Conservation (phyloP, 2,797 vertebrate genomes). For the Staurois parvus region DNA sequence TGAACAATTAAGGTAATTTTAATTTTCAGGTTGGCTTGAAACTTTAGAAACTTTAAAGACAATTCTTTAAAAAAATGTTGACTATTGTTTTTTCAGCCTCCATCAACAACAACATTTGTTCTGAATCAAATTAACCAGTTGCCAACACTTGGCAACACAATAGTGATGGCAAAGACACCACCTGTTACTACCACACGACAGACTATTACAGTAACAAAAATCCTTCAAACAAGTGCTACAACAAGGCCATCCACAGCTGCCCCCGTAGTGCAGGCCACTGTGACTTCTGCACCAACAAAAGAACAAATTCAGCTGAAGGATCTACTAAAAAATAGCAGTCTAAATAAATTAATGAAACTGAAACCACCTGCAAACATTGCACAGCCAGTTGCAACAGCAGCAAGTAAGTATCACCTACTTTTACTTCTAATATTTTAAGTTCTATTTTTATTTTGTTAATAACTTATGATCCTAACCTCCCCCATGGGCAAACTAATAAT, state of each 20-base stretch:
- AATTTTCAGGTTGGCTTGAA: too few relatives aligned
- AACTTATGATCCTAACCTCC: too few relatives aligned
- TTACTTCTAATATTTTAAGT: background rate
- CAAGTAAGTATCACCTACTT: conserved; percentile 76
- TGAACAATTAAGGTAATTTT: too few relatives aligned
- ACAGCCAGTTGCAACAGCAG: conserved; percentile 94
- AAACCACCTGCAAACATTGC: conserved; percentile 96
- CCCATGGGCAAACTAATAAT: too few relatives aligned
- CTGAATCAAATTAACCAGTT: conserved; percentile 99
- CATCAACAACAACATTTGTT: conserved; percentile 97
- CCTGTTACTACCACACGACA: conserved; percentile 87
- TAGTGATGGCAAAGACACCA: conserved; percentile 91
- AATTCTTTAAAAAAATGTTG: too few relatives aligned
- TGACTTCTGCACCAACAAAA: conserved; percentile 83
- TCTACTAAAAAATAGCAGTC: conserved; percentile 88
- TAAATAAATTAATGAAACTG: conserved; percentile 97
- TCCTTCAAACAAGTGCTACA: conserved; percentile 89
- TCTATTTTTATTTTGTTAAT: background rate
- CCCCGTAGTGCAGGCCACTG: conserved; percentile 76
- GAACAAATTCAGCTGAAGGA: conserved; percentile 97
- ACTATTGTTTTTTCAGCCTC: conserved; percentile 78
- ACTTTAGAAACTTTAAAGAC: too few relatives aligned
- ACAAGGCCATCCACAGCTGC: conserved; percentile 82
- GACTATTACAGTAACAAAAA: conserved; percentile 95
- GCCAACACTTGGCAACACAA: conserved; percentile 88